These are phyloP conservation scores for Arctocebus calabarensis DNA, from an alignment of 2,797 vertebrate species.

Conservation along the genomic window DNA sequence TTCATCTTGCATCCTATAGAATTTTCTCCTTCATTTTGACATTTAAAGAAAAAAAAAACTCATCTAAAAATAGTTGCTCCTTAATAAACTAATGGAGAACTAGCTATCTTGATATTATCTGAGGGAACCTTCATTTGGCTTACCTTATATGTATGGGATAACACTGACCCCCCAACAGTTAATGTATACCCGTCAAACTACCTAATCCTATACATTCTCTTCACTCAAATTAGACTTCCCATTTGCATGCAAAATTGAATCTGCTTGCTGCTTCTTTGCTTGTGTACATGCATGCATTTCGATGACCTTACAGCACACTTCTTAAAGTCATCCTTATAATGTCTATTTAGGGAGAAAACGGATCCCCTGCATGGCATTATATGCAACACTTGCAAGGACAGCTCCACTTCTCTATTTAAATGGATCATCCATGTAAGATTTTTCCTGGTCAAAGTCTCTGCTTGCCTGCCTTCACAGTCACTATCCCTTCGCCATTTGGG, in stretches of 20 bases:
- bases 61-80: background rate
- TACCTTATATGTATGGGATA: background rate
- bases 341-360: background rate
- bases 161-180: background rate
- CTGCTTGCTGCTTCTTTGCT: background rate
- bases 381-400: background rate
- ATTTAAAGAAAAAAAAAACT: background rate
- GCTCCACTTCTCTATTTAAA: background rate
- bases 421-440: background rate
- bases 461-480: background rate
- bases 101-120: background rate
- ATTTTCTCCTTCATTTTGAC: background rate
- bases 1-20: background rate
- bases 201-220: conserved; percentile 10
- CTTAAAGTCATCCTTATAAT: background rate
- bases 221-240: background rate
- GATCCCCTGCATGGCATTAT: background rate
- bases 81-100: background rate
- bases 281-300: background rate
- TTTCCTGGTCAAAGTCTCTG: background rate
- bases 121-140: background rate
- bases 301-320: background rate
- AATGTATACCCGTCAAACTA: background rate
- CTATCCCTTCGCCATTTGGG: background rate
- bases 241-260: background rate